phyloP scores from a whole-genome alignment of 1,140 invertebrate genomes.

The Agraylea sexmaculata region DNA sequence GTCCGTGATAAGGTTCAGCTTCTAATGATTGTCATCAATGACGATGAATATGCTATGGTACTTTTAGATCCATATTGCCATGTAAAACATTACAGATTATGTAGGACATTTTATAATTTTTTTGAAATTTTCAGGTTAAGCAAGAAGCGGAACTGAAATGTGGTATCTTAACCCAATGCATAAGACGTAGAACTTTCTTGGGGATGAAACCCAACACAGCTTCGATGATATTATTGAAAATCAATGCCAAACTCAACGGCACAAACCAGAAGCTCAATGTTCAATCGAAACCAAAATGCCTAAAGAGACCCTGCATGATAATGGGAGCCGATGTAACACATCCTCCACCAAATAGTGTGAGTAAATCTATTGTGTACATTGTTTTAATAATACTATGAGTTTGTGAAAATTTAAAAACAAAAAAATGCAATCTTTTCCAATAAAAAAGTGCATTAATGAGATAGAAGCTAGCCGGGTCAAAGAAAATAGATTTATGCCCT shows the following conservation, averaged over 20 bases:
- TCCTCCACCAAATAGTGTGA: constrained; percentile 57
- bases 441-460: not conserved
- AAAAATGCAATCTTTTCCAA: not conserved
- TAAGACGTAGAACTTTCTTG: constrained; percentile 45
- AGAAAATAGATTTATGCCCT: no score
- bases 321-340: constrained; percentile 85
- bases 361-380: not conserved
- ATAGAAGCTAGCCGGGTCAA: no score
- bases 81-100: not conserved
- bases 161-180: constrained; percentile 66
- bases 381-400: not conserved
- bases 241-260: constrained; percentile 74
- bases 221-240: constrained; percentile 65
- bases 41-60: constrained; percentile 32
- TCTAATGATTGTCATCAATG: constrained; percentile 43
- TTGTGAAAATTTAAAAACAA: not conserved
- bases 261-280: constrained; percentile 54
- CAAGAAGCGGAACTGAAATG: constrained; percentile 53
- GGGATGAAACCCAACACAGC: constrained; percentile 37
- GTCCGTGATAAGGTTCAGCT: constrained; percentile 22
- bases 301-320: constrained; percentile 44
- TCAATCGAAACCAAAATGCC: constrained; percentile 23
- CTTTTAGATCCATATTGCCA: not conserved
- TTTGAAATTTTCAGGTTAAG: constrained; percentile 44
- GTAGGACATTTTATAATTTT: constrained; percentile 1